A percentile compares a stretch with the other conserved stretches of the same genome.
These are phyloP conservation scores for Tuberolachnus salignus DNA, from an alignment of 2,888 invertebrate species.

Conservation along the genomic window DNA sequence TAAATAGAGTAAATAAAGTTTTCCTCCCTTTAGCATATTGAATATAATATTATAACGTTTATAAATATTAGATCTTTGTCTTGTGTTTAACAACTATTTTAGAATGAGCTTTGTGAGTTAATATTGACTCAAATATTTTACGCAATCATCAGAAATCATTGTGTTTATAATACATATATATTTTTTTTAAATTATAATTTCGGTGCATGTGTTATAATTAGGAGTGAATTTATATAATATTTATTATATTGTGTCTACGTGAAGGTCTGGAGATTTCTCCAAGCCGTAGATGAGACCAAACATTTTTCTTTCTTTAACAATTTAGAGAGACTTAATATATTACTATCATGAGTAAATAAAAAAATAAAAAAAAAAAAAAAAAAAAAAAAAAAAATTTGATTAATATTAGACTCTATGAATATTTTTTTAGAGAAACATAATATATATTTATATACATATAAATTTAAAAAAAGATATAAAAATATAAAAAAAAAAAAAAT, in stretches of 20 bases:
- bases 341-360: conserved; percentile 1
- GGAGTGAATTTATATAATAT: background rate
- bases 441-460: background rate
- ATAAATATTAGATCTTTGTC: conserved; percentile 7
- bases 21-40: conserved; percentile 1
- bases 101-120: conserved; percentile 37
- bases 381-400: conserved; percentile 15
- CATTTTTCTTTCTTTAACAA: background rate
- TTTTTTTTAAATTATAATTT: conserved; percentile 15
- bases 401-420: conserved; percentile 35
- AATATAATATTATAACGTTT: background rate
- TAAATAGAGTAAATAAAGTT: no score
- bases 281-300: conserved; percentile 1
- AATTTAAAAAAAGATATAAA: background rate
- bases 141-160: background rate
- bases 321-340: conserved; percentile 10
- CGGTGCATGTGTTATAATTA: conserved; percentile 3
- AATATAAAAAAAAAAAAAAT: background rate
- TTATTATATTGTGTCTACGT: conserved; percentile 10
- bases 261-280: background rate
- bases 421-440: conserved; percentile 31
- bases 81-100: conserved; percentile 14
- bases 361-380: no score
- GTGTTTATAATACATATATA: conserved; percentile 9
- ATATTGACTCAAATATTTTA: background rate